These are phyloP conservation scores for Lepus europaeus DNA, from an alignment of 2,113 vertebrate genomes.

Conservation along the genomic window DNA sequence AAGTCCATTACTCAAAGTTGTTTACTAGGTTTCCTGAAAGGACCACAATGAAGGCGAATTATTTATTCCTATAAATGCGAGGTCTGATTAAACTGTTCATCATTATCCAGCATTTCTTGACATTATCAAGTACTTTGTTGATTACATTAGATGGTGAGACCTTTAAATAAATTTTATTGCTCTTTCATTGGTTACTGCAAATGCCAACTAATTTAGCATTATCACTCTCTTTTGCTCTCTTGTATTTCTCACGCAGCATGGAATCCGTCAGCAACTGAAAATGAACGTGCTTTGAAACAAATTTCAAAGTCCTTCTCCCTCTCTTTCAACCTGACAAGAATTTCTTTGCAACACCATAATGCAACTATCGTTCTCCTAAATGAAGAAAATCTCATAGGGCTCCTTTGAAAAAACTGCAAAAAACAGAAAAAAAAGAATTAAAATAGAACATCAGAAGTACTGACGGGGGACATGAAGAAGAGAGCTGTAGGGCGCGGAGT, in stretches of 20 bases:
- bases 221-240: constrained; percentile 26
- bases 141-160: constrained; percentile 26
- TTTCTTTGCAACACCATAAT: constrained; percentile 50
- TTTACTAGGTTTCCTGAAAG: constrained; percentile 38
- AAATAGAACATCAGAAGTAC: constrained; percentile 32
- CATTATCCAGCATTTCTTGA: constrained; percentile 53
- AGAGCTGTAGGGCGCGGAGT: constrained; percentile 12
- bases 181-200: constrained; percentile 39
- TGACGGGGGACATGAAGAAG: constrained; percentile 66
- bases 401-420: constrained; percentile 64
- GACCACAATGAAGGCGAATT: background rate
- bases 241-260: constrained; percentile 62
- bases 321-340: constrained; percentile 15
- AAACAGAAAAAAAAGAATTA: background rate
- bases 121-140: constrained; percentile 44
- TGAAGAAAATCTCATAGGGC: constrained; percentile 37
- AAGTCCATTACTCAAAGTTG: constrained; percentile 12
- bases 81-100: constrained; percentile 43
- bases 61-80: constrained; percentile 50
- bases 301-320: constrained; percentile 52
- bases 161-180: constrained; percentile 39
- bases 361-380: constrained; percentile 50
- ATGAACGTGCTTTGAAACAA: constrained; percentile 64
- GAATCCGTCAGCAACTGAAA: constrained; percentile 63
- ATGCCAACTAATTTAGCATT: constrained; percentile 44